Evolutionary conservation across 2,888 invertebrate species (phyloP).

Genomic region (Erebia palarica): DNA sequence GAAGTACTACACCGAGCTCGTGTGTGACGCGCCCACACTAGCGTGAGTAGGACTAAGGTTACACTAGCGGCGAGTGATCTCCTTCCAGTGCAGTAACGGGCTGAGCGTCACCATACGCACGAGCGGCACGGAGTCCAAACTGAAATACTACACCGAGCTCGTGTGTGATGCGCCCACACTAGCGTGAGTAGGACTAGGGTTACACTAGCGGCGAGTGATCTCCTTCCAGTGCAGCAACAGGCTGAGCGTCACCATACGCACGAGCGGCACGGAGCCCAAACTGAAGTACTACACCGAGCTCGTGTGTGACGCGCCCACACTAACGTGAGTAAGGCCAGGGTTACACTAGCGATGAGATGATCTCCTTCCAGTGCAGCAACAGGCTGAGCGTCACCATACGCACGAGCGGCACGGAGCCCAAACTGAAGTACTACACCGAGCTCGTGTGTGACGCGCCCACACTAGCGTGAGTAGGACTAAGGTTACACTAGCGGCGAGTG

Average conservation of each 20-base stretch:
- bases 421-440: no score
- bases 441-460: no score
- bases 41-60: slow-evolving; percentile 45
- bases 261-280: slow-evolving; percentile 99
- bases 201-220: no score
- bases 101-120: slow-evolving; percentile 93
- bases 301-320: slow-evolving; percentile 76
- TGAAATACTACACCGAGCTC: no score
- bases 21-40: slow-evolving; percentile 71
- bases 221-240: no score
- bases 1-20: slow-evolving; percentile 98
- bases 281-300: slow-evolving; percentile 99
- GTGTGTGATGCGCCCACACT: no score
- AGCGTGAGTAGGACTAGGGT: no score
- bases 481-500: not conserved
- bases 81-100: slow-evolving; percentile 92
- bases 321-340: slow-evolving; percentile 45
- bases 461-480: no score
- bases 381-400: slow-evolving; percentile 83
- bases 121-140: no score
- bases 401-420: no score
- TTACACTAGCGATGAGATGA: not conserved
- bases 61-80: not conserved
- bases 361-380: slow-evolving; percentile 89
- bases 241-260: no score